A percentile compares a stretch with the other conserved stretches of the same genome.
These are phyloP conservation scores for Apis dorsata DNA, from an alignment of 1,140 invertebrate genomes.

Conservation along the genomic window DNA sequence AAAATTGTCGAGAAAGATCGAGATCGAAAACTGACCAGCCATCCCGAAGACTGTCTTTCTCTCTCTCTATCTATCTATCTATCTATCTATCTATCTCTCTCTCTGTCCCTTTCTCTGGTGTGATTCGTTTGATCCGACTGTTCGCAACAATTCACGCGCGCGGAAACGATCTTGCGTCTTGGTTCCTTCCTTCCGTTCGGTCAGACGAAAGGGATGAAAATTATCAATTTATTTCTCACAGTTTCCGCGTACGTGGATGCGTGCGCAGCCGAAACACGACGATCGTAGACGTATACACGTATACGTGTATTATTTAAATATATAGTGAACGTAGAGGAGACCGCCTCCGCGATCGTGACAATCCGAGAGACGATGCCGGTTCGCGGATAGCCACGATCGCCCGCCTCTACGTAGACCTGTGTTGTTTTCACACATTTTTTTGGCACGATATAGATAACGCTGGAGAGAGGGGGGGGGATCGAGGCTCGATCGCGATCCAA, in stretches of 20 bases:
- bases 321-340: slow-evolving; percentile 46
- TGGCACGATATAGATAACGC: slow-evolving; percentile 46
- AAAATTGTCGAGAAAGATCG: background rate
- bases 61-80: slow-evolving; percentile 21
- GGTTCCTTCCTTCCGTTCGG: background rate
- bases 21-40: slow-evolving; percentile 1
- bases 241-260: slow-evolving; percentile 6
- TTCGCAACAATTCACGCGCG: slow-evolving; percentile 57
- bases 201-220: background rate
- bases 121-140: slow-evolving; percentile 63
- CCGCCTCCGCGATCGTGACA: background rate
- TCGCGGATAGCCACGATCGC: slow-evolving; percentile 19
- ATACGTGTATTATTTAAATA: background rate
- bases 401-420: slow-evolving; percentile 39
- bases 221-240: background rate
- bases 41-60: slow-evolving; percentile 18
- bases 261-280: slow-evolving; percentile 42
- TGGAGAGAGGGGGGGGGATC: slow-evolving; percentile 20
- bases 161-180: slow-evolving; percentile 22
- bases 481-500: slow-evolving; percentile 20
- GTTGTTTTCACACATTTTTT: slow-evolving; percentile 15
- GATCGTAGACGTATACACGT: slow-evolving; percentile 28
- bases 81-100: slow-evolving; percentile 36
- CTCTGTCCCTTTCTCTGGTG: slow-evolving; percentile 53
- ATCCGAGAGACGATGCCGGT: slow-evolving; percentile 24